A percentile compares a stretch with the other conserved stretches of the same genome.
Conservation (phyloP, 2,888 invertebrate genomes). For the Camponotus fellah region DNA sequence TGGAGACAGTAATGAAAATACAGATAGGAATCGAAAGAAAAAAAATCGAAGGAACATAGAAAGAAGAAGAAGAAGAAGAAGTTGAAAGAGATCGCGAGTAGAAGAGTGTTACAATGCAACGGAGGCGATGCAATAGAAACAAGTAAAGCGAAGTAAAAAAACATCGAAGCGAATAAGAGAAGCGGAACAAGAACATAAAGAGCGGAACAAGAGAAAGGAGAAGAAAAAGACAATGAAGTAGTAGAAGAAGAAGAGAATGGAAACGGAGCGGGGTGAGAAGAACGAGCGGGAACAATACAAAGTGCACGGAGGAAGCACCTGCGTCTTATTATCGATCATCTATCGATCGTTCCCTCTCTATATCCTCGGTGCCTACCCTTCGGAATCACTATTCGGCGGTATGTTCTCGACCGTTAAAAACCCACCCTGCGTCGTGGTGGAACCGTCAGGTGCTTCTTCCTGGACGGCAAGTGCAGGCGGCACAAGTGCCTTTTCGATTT, state of each 20-base stretch:
- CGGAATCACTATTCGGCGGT: conserved; percentile 63
- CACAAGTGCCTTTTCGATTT: conserved; percentile 83
- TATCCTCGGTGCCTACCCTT: conserved; percentile 63
- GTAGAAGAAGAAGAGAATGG: conserved; percentile 2
- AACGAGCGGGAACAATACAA: conserved; percentile 34
- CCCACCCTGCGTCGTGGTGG: conserved; percentile 74
- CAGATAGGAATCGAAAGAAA: conserved; percentile 20
- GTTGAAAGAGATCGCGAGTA: conserved; percentile 30
- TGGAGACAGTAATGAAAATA: conserved; percentile 46
- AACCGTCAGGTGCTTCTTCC: conserved; percentile 84
- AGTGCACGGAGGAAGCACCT: conserved; percentile 68
- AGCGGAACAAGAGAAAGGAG: conserved; percentile 15
- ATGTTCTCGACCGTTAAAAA: conserved; percentile 73
- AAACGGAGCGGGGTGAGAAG: conserved; percentile 10
- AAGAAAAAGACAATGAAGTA: background rate
- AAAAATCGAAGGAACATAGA: conserved; percentile 27
- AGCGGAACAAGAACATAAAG: conserved; percentile 19
- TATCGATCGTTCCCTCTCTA: conserved; percentile 74
- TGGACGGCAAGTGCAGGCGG: conserved; percentile 84
- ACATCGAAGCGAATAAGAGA: conserved; percentile 13
- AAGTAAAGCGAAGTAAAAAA: background rate
- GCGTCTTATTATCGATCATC: conserved; percentile 80
- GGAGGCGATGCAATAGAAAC: conserved; percentile 1
- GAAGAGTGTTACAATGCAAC: conserved; percentile 21
- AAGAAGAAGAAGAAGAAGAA: background rate